Conservation (phyloP, 2,888 invertebrate species). For the Onthophagus sagittarius region DNA sequence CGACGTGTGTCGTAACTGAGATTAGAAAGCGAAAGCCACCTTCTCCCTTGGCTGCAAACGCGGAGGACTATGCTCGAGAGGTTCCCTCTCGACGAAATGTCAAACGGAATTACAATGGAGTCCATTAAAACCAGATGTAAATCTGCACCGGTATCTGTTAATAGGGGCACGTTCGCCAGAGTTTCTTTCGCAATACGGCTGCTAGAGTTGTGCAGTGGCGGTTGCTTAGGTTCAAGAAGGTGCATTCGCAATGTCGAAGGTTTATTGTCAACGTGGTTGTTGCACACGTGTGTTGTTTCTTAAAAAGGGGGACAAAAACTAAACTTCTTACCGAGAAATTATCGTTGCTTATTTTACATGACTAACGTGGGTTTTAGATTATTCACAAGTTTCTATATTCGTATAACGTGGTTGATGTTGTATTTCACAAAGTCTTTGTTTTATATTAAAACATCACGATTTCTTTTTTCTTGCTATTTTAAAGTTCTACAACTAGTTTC, state of each 20-base stretch:
- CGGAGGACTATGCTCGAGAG: neutral
- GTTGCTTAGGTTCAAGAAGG: neutral
- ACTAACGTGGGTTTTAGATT: no score
- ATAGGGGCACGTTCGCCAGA: neutral
- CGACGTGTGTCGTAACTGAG: neutral
- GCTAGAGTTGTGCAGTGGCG: neutral
- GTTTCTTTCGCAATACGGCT: neutral
- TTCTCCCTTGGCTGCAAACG: neutral
- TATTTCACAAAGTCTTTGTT: no score
- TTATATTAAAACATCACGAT: no score
- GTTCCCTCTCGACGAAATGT: neutral
- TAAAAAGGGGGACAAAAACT: no score
- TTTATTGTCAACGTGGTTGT: neutral
- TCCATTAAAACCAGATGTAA: neutral
- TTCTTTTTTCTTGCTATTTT: no score
- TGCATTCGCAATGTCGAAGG: neutral
- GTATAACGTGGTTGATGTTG: no score
- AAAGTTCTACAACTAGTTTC: no score
- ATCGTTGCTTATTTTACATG: no score
- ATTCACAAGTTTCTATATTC: no score
- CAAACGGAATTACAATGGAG: neutral
- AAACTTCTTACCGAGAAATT: no score
- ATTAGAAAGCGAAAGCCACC: neutral
- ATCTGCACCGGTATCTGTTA: neutral
- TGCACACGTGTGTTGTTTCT: neutral